Percentiles rank a stretch among this genome's conserved stretches.
Evolutionary conservation across 1,140 invertebrate genomes (phyloP).

Genomic region (Elysia chlorotica): DNA sequence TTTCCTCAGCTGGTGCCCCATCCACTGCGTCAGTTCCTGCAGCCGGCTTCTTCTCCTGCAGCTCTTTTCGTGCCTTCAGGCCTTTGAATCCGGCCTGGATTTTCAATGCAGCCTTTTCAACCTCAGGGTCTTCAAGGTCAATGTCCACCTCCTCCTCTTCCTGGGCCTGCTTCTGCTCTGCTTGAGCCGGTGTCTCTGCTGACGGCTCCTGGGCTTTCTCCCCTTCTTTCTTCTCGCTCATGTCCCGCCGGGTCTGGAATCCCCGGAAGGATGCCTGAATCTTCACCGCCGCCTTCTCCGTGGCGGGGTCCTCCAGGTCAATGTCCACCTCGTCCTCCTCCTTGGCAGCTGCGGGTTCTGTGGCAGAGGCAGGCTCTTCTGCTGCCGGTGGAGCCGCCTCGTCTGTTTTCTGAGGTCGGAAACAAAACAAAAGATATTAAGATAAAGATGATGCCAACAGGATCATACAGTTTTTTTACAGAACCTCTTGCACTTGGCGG

Average conservation of each 20-base stretch:
- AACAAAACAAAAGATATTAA: too few species aligned
- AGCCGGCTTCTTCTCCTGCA: background rate
- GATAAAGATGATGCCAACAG: too few species aligned
- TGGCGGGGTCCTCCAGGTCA: slow-evolving; percentile 39
- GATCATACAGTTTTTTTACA: too few species aligned
- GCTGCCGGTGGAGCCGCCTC: background rate
- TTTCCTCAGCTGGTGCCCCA: background rate
- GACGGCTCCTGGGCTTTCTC: background rate
- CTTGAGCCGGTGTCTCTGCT: background rate
- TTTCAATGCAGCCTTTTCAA: slow-evolving; percentile 86
- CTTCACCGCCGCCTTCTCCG: slow-evolving; percentile 44
- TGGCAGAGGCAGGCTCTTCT: background rate
- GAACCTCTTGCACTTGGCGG: too few species aligned
- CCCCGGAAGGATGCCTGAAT: slow-evolving; percentile 51
- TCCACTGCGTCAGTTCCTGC: background rate
- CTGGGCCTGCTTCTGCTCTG: background rate
- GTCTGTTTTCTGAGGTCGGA: too few species aligned
- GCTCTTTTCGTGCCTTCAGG: slow-evolving; percentile 67
- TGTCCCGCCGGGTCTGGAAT: slow-evolving; percentile 35
- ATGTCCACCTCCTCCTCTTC: slow-evolving; percentile 36
- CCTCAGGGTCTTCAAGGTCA: slow-evolving; percentile 68
- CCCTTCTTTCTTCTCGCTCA: slow-evolving; percentile 10
- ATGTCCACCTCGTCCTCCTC: slow-evolving; percentile 32
- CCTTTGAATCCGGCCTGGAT: slow-evolving; percentile 66
- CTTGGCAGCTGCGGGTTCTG: background rate